Conservation (phyloP, 2,797 vertebrate genomes). For the Chrosomus eos region DNA sequence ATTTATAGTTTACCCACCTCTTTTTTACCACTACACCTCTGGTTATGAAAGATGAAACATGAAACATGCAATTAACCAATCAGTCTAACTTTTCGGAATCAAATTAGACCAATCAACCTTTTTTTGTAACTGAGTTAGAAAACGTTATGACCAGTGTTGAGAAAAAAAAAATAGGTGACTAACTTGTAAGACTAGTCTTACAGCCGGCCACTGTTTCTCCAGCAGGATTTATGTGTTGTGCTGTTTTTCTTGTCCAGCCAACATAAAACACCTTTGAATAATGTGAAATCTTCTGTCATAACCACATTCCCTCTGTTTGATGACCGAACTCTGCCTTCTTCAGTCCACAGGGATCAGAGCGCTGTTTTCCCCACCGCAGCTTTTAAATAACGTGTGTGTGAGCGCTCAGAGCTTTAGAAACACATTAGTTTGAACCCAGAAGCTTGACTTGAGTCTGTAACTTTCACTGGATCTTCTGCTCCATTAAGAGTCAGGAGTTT, state of each 20-base stretch:
- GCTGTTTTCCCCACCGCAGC: too few relatives aligned
- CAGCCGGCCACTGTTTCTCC: neutral
- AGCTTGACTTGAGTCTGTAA: neutral
- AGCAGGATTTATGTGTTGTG: neutral
- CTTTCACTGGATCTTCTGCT: slow-evolving; percentile 5
- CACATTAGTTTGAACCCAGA: neutral
- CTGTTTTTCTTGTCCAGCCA: neutral
- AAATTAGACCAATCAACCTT: too few relatives aligned
- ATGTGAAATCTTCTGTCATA: too few relatives aligned
- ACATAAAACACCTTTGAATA: neutral
- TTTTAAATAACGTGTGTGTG: neutral
- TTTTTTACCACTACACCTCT: too few relatives aligned
- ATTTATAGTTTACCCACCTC: too few relatives aligned
- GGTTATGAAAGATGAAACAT: too few relatives aligned
- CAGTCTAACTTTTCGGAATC: too few relatives aligned
- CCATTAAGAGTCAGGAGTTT: slow-evolving; percentile 25
- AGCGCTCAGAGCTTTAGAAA: neutral
- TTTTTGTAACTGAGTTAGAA: too few relatives aligned
- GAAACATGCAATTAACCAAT: too few relatives aligned
- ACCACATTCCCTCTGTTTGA: neutral
- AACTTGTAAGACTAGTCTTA: too few relatives aligned
- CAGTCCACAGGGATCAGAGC: neutral
- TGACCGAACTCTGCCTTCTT: neutral
- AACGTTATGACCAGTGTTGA: too few relatives aligned
- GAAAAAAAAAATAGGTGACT: too few relatives aligned